Evolutionary conservation across 2,113 vertebrate genomes (phyloP).

Genomic region (Myocastor coypus): DNA sequence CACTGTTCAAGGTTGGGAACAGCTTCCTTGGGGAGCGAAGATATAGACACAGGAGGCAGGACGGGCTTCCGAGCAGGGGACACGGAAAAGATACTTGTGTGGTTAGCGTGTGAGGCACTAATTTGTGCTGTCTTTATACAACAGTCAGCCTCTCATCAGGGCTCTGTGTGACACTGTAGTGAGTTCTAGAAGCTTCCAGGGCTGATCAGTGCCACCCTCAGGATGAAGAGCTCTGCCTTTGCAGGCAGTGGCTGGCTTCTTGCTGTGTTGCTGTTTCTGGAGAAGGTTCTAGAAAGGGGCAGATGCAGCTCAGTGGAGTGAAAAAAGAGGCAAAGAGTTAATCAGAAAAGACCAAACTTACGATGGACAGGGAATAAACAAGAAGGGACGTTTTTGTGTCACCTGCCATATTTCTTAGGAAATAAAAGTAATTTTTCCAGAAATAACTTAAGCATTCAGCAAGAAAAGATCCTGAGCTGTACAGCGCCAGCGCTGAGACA

Average conservation of each 20-base stretch:
- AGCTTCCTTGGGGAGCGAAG: neutral
- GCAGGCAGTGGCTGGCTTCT: neutral
- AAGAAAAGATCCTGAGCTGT: slow-evolving; percentile 41
- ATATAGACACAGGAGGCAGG: neutral
- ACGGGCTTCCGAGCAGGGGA: neutral
- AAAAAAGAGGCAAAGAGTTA: slow-evolving; percentile 44
- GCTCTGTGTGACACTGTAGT: neutral
- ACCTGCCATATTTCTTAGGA: slow-evolving; percentile 66
- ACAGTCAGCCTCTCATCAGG: neutral
- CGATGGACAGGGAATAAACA: slow-evolving; percentile 35
- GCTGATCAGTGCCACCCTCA: neutral
- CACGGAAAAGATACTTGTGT: neutral
- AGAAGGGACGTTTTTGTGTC: slow-evolving; percentile 72
- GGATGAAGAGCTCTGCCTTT: neutral
- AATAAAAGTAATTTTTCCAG: slow-evolving; percentile 65
- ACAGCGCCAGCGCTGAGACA: neutral
- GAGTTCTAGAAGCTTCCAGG: neutral
- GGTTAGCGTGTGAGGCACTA: fast-evolving
- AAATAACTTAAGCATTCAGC: slow-evolving; percentile 70
- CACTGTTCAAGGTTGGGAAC: neutral
- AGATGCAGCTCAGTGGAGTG: neutral
- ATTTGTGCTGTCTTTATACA: neutral
- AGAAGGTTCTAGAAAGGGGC: slow-evolving; percentile 25
- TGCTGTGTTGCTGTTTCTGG: neutral
- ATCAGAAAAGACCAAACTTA: neutral